Conservation (phyloP, 2,888 invertebrate genomes). For the Taphrorychus bicolor region DNA sequence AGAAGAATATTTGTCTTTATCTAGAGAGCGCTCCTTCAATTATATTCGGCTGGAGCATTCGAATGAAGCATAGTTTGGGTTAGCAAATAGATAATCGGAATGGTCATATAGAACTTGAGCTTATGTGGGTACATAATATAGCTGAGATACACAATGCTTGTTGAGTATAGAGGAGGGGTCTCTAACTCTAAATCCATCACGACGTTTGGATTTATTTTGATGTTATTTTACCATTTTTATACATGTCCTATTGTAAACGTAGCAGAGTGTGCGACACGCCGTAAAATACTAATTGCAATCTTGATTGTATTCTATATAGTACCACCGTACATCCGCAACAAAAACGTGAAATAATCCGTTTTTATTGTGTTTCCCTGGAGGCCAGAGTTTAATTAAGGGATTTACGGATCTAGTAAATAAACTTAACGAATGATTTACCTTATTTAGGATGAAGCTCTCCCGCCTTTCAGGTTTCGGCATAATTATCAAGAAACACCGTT, state of each 20-base stretch:
- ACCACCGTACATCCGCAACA: constrained; percentile 15
- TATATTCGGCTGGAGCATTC: not conserved
- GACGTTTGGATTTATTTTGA: not conserved
- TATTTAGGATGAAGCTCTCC: not conserved
- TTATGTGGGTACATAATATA: not conserved
- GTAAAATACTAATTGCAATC: not conserved
- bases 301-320: not conserved
- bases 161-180: not conserved
- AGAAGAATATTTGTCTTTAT: no score
- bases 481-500: not conserved
- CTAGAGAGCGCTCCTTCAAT: not conserved
- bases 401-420: not conserved
- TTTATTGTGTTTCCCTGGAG: constrained; percentile 7
- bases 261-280: not conserved
- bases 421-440: not conserved
- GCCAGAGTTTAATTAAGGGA: constrained; percentile 3
- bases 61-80: not conserved
- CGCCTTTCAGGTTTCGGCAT: not conserved
- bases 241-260: no score
- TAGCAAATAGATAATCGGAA: no score
- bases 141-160: not conserved
- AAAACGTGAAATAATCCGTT: constrained; percentile 10
- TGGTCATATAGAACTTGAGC: no score
- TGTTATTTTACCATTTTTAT: no score
- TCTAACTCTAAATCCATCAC: not conserved